Base-by-base conservation (phyloP, 2,797 vertebrate species). In the Alosa sapidissima region DNA sequence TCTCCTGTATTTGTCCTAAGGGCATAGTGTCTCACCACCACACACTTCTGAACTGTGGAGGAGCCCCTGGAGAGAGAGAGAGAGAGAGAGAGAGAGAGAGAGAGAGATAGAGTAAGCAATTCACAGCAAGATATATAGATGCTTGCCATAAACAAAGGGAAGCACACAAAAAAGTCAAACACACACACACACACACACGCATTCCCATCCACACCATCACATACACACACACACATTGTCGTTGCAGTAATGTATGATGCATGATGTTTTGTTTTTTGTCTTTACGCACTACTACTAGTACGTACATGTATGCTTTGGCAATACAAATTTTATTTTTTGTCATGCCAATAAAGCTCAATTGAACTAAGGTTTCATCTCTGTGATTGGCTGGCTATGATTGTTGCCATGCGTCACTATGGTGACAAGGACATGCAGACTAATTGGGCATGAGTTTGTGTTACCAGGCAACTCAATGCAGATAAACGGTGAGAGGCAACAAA, bases 11-110 rank as follows among this genome's bases (percentile, higher is more conserved):
- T 92, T 14, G 88, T 93, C 88, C 84, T 92, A 82, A 93, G 88
- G 0, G 91, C 92, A 0, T 87, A 90, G 81, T 95, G 94, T 85
- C 90, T 93, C 72, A 96, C 90, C 2, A 96, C 91, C 6, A 96
- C 88, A 84, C 96, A 96, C 88, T 93, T 95, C 68, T 90, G 94
- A 87, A 95, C 90, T n/a, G 88, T 91, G 0, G 86, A 85, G 16
- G 87, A 87, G 0, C 82, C 90, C 89, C 95, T 95, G 89, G 6
- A 33, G 54, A 33, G 16, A 54, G 83, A 84, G 33, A 47, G 28
- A 28, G 28, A 49, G 62, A 65, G 60, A 65, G 21, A 47, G 51
- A n/a, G 52, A 55, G 7, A 51, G 51, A n/a, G 19, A 21, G 55
- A 58, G 55, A 6, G 19, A 58, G 19, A 21, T 0, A 21, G 60